A percentile compares a stretch with the other conserved stretches of the same genome.
These are phyloP conservation scores for Euwallacea fornicatus DNA, from an alignment of 1,140 invertebrate genomes.

Conservation along the genomic window DNA sequence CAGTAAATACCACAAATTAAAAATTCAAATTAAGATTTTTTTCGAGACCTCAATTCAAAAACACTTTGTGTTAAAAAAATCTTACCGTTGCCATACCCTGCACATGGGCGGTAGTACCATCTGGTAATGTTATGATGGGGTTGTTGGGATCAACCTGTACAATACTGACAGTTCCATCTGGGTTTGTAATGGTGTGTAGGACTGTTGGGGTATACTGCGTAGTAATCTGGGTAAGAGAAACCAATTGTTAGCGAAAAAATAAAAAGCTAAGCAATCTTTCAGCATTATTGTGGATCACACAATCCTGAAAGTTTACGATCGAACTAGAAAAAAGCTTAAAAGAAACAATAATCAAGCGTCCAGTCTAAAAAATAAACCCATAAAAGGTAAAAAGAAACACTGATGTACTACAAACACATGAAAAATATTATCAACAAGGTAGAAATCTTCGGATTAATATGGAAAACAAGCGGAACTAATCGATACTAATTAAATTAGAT, in stretches of 20 bases:
- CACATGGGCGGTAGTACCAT: slow-evolving; percentile 94
- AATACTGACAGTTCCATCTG: slow-evolving; percentile 93
- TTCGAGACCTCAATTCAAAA: too few species aligned
- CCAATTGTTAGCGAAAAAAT: slow-evolving; percentile 19
- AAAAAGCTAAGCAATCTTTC: slow-evolving; percentile 1
- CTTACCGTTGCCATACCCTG: slow-evolving; percentile 80
- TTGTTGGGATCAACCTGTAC: slow-evolving; percentile 95
- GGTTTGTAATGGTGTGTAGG: slow-evolving; percentile 93
- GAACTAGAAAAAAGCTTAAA: slow-evolving; percentile 11
- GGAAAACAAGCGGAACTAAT: too few species aligned
- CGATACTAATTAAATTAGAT: too few species aligned
- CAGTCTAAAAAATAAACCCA: background rate
- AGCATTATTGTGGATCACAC: background rate
- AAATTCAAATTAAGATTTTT: background rate
- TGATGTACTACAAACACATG: too few species aligned
- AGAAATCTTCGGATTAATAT: too few species aligned
- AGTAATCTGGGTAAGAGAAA: slow-evolving; percentile 58
- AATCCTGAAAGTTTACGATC: background rate
- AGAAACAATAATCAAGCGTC: background rate
- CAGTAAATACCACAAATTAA: background rate
- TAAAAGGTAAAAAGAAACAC: background rate
- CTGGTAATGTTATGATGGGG: slow-evolving; percentile 91
- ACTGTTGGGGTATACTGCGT: slow-evolving; percentile 86
- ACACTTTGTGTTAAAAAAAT: background rate
- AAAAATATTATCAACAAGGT: too few species aligned